Base-by-base conservation (phyloP, 2,113 vertebrate species). In the Pomatostomus ruficeps region DNA sequence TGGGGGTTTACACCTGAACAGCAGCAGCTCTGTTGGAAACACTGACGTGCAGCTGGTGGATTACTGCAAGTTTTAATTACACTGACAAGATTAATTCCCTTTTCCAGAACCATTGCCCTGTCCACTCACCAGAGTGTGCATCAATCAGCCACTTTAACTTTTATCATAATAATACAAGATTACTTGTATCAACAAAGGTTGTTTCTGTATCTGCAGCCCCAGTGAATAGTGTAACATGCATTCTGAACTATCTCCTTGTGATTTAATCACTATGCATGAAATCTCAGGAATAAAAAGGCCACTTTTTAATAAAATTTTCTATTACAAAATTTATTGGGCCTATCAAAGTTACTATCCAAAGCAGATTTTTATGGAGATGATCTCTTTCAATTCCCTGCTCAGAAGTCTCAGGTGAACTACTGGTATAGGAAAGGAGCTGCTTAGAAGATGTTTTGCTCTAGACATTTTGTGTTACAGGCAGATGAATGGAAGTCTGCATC, bases 401-500 rank as follows among this genome's bases (percentile, higher is more conserved):
- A 58, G 77, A 74, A 77, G 71, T 96, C 94, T 95, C 95, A 89
- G 85, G 89, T 97, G 95, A 95, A 4, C 77, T 94, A 89, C 81
- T 35, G 54, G 1, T 62, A n/a, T 46, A 89, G 67, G 70, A 91
- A 95, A 75, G 66, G 51, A 75, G 62, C 55, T 85, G 42, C 89
- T 97, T 93, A 95, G 96, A 95, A 93, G 91, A 79, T 93, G 87
- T 95, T 96, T 95, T 96, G 93, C 94, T 95, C 77, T 91, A 96
- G 85, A 95, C 74, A 74, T 89, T 95, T 94, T 94, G 46, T 95
- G 79, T 94, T 95, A 82, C 42, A 95, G 91, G 87, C 77, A 96
- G 95, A 95, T 95, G 89, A 97, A 97, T 96, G 85, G 81, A 92
- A 96, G 38, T 43, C 63, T 91, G 87, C 91, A 93, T 97, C 95